These are phyloP conservation scores for Melopsittacus undulatus DNA, from an alignment of 2,797 vertebrate species.

Conservation along the genomic window DNA sequence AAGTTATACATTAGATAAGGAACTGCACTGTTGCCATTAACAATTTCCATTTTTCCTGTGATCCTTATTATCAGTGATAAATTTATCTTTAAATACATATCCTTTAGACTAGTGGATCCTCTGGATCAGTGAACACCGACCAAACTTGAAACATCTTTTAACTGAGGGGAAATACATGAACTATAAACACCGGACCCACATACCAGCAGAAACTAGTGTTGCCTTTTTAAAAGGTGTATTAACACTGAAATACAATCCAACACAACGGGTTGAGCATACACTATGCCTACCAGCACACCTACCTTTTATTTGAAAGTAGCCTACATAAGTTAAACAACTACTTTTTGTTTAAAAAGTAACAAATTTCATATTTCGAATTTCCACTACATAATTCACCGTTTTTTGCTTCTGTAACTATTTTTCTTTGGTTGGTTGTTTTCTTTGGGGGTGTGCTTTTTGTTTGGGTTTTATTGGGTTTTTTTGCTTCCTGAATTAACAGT, in stretches of 20 bases:
- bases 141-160: background rate
- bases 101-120: background rate
- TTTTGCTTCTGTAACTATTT: background rate
- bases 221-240: constrained; percentile 32
- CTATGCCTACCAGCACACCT: background rate
- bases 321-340: background rate
- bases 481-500: background rate
- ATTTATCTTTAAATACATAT: background rate
- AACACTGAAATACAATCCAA: background rate
- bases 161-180: background rate
- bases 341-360: background rate
- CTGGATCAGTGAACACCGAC: background rate
- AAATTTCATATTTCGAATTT: background rate
- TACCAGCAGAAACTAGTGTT: background rate
- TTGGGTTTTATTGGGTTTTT: no score
- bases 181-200: background rate
- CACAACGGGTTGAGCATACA: background rate
- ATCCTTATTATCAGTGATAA: background rate
- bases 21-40: background rate
- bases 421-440: no score
- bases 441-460: background rate
- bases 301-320: background rate
- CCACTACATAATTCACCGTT: background rate
- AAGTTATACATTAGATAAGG: background rate
- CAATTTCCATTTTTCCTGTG: background rate